Evolutionary conservation across 2,113 vertebrate species (phyloP), one percentile per base, ranked within the genome.

Genomic region (Tachycineta bicolor): DNA sequence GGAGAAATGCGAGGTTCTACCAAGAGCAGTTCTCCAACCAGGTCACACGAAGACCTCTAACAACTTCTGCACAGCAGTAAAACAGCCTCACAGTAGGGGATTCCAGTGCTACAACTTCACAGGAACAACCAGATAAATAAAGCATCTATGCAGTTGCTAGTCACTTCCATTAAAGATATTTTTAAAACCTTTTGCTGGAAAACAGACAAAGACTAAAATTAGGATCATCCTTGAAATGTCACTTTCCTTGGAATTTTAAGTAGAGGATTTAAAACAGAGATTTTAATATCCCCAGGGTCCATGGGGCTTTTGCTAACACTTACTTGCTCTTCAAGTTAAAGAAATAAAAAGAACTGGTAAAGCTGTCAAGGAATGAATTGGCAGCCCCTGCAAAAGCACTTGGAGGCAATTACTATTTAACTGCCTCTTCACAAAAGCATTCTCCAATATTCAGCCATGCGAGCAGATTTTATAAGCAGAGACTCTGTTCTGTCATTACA

Each of bases 21-120:
- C 5, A 0, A 10, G 37, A 65, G 37, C 1, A 8, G 23, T 5
- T 69, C 59, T 50, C 19, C 44, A 29, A 2, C 2, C 33, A 3
- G 24, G 29, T 31, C 28, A 12, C 2, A 52, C 18, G 5, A 14
- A 49, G 12, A 25, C 5, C 16, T 37, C 16, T 39, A 46, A 14
- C 11, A 47, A 12, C 33, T 20, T 23, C 73, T 34, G 34, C 34
- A 3, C 2, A 22, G 14, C 2, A 33, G 56, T 43, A 14, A 12
- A 50, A 19, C 1, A 1, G 25, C 0, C 25, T 31, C 5, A 9
- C 6, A 25, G 9, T 0, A 11, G 0, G 8, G 33, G 29, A 23
- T 10, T 31, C 20, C 6, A 20, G 26, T 2, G 56, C 43, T 44
- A 12, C 34, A 17, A 0, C 50, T 31, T 15, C 29, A 19, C 3